These are phyloP conservation scores for Microcebus griseorufus DNA, from an alignment of 2,113 vertebrate genomes.

Conservation along the genomic window DNA sequence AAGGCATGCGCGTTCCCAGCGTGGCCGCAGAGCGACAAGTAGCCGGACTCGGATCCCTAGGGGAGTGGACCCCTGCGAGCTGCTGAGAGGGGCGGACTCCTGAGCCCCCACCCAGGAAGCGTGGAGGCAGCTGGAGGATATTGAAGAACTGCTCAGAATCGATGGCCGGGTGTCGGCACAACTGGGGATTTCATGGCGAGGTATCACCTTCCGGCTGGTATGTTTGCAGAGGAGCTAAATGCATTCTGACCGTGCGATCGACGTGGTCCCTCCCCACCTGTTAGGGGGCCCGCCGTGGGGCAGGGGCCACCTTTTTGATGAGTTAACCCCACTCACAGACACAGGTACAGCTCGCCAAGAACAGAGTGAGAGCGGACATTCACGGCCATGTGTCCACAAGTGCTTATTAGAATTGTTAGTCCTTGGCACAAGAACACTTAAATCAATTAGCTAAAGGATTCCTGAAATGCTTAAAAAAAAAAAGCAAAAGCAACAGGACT, in stretches of 20 bases:
- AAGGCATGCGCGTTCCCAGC: background rate
- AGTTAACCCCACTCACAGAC: background rate
- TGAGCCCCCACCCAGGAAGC: background rate
- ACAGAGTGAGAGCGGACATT: background rate
- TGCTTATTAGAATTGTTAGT: background rate
- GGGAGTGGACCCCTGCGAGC: rapidly evolving
- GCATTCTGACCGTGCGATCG: rapidly evolving
- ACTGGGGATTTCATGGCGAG: rapidly evolving
- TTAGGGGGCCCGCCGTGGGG: background rate
- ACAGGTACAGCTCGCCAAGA: background rate
- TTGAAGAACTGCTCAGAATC: background rate
- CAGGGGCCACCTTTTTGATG: background rate
- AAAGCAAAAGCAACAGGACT: background rate
- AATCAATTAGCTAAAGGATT: background rate
- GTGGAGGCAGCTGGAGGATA: no score
- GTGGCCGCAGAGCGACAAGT: rapidly evolving
- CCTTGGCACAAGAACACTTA: background rate
- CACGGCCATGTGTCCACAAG: background rate
- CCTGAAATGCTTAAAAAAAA: background rate
- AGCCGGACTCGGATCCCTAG: background rate
- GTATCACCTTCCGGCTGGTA: background rate
- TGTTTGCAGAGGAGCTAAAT: background rate
- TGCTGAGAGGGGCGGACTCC: background rate
- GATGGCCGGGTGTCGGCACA: rapidly evolving
- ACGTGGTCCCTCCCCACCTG: rapidly evolving